Evolutionary conservation across 37 sponge, comb jelly and placozoan genomes (phyloP).

Genomic region (Diacarnus erythraeanus): DNA sequence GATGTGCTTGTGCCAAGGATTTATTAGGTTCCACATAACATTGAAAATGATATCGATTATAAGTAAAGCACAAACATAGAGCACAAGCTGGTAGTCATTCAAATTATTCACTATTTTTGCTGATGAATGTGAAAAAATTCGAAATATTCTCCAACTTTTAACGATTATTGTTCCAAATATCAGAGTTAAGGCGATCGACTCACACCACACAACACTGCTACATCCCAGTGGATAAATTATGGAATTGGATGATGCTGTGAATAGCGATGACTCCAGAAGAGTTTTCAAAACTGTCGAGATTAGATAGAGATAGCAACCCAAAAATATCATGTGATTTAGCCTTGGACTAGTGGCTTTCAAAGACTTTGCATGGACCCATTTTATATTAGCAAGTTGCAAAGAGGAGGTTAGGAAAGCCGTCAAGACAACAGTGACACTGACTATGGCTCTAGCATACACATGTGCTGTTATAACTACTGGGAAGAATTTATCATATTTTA

Average conservation of each 20-base stretch:
- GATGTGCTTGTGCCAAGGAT: background rate
- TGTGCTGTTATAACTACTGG: background rate
- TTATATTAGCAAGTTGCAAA: slow-evolving; percentile 16
- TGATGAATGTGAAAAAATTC: slow-evolving; percentile 7
- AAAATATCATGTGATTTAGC: slow-evolving; percentile 36
- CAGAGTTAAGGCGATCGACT: background rate
- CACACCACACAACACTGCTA: slow-evolving; percentile 7
- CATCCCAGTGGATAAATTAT: background rate
- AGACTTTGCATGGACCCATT: background rate
- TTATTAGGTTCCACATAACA: background rate
- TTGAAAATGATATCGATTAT: background rate
- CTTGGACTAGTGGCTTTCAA: slow-evolving; percentile 34
- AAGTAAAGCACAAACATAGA: background rate
- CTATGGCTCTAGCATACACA: background rate
- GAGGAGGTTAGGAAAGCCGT: background rate
- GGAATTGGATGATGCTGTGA: no score
- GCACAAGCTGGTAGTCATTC: background rate
- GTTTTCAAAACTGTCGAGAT: background rate
- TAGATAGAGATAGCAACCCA: slow-evolving; percentile 17
- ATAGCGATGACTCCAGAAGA: no score
- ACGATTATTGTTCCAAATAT: slow-evolving; percentile 22
- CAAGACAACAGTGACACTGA: background rate
- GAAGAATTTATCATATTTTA: background rate
- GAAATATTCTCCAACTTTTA: slow-evolving; percentile 13
- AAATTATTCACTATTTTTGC: background rate